A percentile compares a stretch with the other conserved stretches of the same genome.
These are phyloP conservation scores for Morelia viridis DNA, from an alignment of 2,797 vertebrate species.

Conservation along the genomic window DNA sequence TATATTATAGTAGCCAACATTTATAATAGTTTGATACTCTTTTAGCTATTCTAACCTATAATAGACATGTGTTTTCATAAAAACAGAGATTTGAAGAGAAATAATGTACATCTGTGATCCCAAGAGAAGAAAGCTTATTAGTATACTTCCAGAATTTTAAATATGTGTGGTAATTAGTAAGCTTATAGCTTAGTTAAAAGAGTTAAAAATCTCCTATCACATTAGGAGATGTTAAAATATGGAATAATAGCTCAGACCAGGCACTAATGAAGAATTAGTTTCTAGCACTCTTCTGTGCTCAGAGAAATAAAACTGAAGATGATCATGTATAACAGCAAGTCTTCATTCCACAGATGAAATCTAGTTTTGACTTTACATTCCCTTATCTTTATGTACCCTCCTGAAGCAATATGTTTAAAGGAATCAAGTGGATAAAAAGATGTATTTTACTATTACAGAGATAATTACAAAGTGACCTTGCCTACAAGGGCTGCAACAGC, in stretches of 20 bases:
- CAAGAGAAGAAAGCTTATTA: background rate
- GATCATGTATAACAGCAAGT: constrained; percentile 69
- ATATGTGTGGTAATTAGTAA: background rate
- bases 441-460: constrained; percentile 19
- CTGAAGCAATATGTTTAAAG: constrained; percentile 33
- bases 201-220: background rate
- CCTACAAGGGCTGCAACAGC: background rate
- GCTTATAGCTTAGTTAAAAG: background rate
- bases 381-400: constrained; percentile 36
- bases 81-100: background rate
- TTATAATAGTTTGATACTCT: background rate
- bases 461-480: background rate
- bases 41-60: background rate
- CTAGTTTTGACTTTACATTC: constrained; percentile 48
- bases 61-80: background rate
- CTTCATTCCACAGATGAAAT: constrained; percentile 67
- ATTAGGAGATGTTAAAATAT: background rate
- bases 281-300: constrained; percentile 68
- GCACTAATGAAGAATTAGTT: constrained; percentile 72
- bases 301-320: constrained; percentile 64
- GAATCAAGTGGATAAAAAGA: background rate
- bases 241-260: constrained; percentile 35
- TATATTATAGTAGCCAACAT: background rate
- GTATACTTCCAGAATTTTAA: background rate
- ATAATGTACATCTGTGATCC: background rate